Evolutionary conservation across 2,113 vertebrate genomes (phyloP), one percentile per base, ranked within the genome.

Genomic region (Morone saxatilis): DNA sequence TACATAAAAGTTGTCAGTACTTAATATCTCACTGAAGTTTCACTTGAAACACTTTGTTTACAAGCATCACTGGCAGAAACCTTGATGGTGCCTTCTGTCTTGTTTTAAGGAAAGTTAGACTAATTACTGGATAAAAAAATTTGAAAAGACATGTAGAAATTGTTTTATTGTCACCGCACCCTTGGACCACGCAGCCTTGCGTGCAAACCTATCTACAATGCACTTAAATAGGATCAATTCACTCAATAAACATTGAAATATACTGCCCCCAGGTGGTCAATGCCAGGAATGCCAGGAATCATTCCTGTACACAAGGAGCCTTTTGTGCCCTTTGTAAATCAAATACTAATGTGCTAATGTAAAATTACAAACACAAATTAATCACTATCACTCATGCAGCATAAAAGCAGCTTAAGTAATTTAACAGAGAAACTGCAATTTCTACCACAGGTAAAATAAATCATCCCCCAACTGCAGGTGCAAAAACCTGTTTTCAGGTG

Each of bases 191-290:
- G 20, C 36, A 45, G 16, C 36, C 20, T 13, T 4, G 9, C 20
- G 8, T 19, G 3, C 12, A 50, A 56, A 50, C 36, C 7, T 22
- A 3, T 8, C 40, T 12, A 20, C 7, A 41, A 1, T 41, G 12
- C 41, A 16, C 20, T n/a, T 38, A 6, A 31, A 53, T 6, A 1
- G 59, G 16, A 8, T 25, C 70, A 63, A 71, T 12, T 19, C 6
- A 43, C 14, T 76, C 40, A 47, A 17, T 38, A 11, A 40, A 19
- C 36, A 60, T 0, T 84, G 81, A 88, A 71, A 87, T 19, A 73
- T 76, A 86, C 68, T 71, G 75, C 83, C 88, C 78, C 38, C 85
- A 22, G n/a, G 70, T 89, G 90, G 88, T 45, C 38, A 2, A 12
- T 60, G 13, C 72, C 20, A 71, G 50, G 12, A 76, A 60, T 60